Evolutionary conservation across 2,113 vertebrate genomes (phyloP), one percentile per base, ranked within the genome.

Genomic region (Amblyornis subalaris): DNA sequence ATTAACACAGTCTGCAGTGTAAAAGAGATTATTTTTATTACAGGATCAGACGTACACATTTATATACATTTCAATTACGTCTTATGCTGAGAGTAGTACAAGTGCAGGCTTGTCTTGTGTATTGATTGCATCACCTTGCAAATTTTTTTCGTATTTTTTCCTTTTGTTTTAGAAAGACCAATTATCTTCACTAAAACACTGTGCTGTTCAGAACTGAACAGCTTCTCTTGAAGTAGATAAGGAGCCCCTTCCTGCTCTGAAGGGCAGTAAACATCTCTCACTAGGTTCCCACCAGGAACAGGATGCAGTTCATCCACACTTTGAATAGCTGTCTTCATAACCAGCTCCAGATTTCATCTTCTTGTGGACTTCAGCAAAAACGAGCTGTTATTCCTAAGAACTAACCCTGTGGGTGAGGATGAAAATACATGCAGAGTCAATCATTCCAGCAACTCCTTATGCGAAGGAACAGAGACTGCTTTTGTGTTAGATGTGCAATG

Each of bases 11-110:
- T 88, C 83, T 89, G 29, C 26, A 94, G 84, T 53, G 12, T 88
- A 85, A 88, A 85, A 82, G 42, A 83, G 89, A 88, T 94, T 82
- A 95, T 58, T 85, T 94, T 79, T 51, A 79, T 88, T 82, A 50
- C 29, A 85, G 75, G 90, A 76, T 55, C 36, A 90, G 85, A 53
- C 40, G n/a, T 90, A 60, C 3, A 10, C 48, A 36, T 84, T 79
- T 84, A 50, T 55, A 55, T 75, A 35, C 4, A 58, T 77, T 91
- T 95, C 44, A 83, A 33, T 58, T 60, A 74, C 19, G 31, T 64
- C 16, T 31, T 66, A 55, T 70, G 21, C 29, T 51, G 79, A 21
- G n/a, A 92, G 61, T 38, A 89, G 26, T 40, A 17, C 35, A 89
- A 86, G 16, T 35, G 17, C 44, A 45, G 44, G 10, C 14, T 89